phyloP scores from a whole-genome alignment of 1,140 invertebrate species.

The Vollenhovia emeryi region DNA sequence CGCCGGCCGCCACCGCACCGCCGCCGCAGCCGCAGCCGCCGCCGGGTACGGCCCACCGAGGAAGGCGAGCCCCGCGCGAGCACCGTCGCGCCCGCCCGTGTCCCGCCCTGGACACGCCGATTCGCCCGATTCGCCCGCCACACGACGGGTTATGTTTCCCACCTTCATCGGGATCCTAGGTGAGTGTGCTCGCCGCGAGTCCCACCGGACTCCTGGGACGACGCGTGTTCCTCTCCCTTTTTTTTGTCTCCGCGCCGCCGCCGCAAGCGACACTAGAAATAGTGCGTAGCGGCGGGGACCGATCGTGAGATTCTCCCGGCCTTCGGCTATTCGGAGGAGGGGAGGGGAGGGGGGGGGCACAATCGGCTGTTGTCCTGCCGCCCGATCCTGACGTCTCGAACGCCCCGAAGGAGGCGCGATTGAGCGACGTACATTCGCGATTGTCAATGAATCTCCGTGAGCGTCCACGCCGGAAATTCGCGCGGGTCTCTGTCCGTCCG shows the following conservation, averaged over 20 bases:
- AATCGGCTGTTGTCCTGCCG: background rate
- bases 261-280: background rate
- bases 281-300: background rate
- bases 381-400: background rate
- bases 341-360: background rate
- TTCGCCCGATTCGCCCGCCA: conserved; percentile 76
- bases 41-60: conserved; percentile 35
- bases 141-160: conserved; percentile 89
- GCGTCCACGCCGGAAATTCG: background rate
- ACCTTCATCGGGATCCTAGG: conserved; percentile 90
- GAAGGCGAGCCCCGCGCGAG: conserved; percentile 20
- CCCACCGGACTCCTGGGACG: background rate
- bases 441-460: background rate
- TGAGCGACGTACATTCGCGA: background rate
- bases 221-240: background rate
- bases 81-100: conserved; percentile 16
- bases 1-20: background rate
- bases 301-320: background rate
- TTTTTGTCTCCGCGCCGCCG: background rate
- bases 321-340: too few species aligned
- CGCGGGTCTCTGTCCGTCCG: background rate
- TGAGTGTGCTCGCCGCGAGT: conserved; percentile 81
- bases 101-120: conserved; percentile 63
- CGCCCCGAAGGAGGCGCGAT: background rate
- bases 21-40: too few species aligned